These are phyloP conservation scores for Neopelma chrysocephalum DNA, from an alignment of 2,797 vertebrate species.

Conservation along the genomic window DNA sequence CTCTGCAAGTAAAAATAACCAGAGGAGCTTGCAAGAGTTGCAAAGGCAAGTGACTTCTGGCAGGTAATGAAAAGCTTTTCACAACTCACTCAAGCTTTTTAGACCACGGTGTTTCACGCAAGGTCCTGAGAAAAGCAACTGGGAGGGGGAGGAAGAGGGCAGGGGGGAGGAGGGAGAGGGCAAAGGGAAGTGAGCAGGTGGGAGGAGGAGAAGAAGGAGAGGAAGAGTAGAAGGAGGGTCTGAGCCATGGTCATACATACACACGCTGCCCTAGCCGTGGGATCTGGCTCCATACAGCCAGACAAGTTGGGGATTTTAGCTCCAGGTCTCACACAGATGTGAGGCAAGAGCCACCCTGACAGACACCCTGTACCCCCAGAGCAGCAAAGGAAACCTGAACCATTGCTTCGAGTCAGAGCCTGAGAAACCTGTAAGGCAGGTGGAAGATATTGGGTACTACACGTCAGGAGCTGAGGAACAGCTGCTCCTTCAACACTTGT, in stretches of 20 bases:
- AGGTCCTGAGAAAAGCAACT: background rate
- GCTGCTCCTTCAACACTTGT: background rate
- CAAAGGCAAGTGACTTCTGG: constrained; percentile 83
- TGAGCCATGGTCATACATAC: background rate
- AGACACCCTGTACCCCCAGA: background rate
- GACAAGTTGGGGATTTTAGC: background rate
- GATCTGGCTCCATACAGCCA: background rate
- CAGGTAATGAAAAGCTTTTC: constrained; percentile 88
- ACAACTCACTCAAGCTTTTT: constrained; percentile 62
- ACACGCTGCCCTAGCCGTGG: accelerated
- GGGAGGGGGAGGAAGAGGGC: background rate
- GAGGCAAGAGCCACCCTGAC: background rate
- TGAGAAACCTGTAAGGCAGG: accelerated
- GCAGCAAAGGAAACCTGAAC: background rate
- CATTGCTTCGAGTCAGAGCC: background rate
- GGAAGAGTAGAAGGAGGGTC: background rate
- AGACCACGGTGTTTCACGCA: background rate
- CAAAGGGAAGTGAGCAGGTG: background rate
- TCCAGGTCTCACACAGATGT: background rate
- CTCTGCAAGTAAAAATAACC: constrained; percentile 93
- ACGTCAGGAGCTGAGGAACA: background rate
- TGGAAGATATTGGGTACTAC: background rate
- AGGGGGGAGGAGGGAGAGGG: background rate
- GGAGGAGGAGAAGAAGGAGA: background rate
- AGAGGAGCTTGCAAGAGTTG: constrained; percentile 82